Conservation (phyloP, 2,888 invertebrate genomes). For the Cryptocephalus moraei region DNA sequence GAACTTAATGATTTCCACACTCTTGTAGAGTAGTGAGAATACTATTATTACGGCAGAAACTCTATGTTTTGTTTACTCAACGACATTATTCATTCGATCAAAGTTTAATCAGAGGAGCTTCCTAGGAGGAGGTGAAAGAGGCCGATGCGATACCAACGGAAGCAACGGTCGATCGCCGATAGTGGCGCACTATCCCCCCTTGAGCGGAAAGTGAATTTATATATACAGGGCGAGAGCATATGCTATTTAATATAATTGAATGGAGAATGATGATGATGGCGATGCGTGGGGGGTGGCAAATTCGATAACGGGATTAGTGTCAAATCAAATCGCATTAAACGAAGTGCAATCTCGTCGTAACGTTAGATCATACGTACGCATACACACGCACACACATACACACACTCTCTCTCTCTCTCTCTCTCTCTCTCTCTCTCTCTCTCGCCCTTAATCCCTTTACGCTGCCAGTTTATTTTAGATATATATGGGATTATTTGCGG, state of each 20-base stretch:
- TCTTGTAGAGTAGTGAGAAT: too few species aligned
- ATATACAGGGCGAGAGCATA: slow-evolving; percentile 27
- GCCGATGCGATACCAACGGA: too few species aligned
- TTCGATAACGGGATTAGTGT: slow-evolving; percentile 43
- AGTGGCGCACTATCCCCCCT: too few species aligned
- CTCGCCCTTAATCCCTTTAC: slow-evolving; percentile 3
- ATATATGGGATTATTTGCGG: slow-evolving; percentile 9
- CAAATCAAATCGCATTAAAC: slow-evolving; percentile 42
- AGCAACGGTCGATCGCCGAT: too few species aligned
- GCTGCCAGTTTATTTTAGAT: slow-evolving; percentile 11
- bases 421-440: too few species aligned
- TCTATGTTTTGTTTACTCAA: too few species aligned
- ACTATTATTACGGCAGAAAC: too few species aligned
- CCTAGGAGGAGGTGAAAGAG: too few species aligned
- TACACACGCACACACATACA: not conserved
- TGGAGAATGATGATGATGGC: slow-evolving; percentile 29
- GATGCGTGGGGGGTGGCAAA: slow-evolving; percentile 36
- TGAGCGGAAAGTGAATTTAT: slow-evolving; percentile 17
- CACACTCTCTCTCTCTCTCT: not conserved
- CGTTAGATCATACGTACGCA: slow-evolving; percentile 15
- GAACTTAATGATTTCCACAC: too few species aligned
- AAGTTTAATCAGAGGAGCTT: too few species aligned
- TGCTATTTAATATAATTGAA: slow-evolving; percentile 43
- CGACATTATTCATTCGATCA: too few species aligned
- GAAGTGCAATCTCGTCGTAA: slow-evolving; percentile 35